Percentiles rank a stretch among this genome's conserved stretches.
Evolutionary conservation across 2,797 vertebrate genomes (phyloP).

Genomic region (Corythornis leucogaster): DNA sequence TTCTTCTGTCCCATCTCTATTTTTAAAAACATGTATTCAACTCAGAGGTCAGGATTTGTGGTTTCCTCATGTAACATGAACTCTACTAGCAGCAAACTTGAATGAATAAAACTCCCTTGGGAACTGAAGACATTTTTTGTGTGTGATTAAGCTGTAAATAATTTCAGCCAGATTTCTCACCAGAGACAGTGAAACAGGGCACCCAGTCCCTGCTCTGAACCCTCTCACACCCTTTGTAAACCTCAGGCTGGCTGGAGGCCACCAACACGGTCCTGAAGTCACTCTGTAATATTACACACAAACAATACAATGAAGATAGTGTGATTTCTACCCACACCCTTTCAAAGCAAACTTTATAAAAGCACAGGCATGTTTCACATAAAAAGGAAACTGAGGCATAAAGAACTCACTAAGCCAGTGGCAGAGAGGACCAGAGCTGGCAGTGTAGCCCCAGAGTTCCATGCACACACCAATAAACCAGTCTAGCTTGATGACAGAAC

Average conservation of each 20-base stretch:
- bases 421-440: background rate
- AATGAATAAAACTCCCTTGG: conserved; percentile 26
- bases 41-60: background rate
- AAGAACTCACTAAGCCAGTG: background rate
- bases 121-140: background rate
- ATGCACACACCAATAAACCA: background rate
- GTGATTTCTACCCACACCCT: background rate
- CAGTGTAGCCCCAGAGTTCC: background rate
- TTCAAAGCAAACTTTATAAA: conserved; percentile 8
- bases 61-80: conserved; percentile 30
- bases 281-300: background rate
- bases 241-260: background rate
- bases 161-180: background rate
- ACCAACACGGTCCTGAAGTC: background rate
- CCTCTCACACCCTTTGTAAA: conserved; percentile 3
- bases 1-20: background rate
- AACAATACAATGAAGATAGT: background rate
- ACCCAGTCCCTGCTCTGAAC: background rate
- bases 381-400: background rate
- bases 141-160: background rate
- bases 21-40: conserved; percentile 17
- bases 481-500: background rate
- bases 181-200: background rate
- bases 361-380: background rate
- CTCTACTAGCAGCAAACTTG: background rate